phyloP scores from a whole-genome alignment of 2,797 vertebrate species.

The Otolemur crassicaudatus region DNA sequence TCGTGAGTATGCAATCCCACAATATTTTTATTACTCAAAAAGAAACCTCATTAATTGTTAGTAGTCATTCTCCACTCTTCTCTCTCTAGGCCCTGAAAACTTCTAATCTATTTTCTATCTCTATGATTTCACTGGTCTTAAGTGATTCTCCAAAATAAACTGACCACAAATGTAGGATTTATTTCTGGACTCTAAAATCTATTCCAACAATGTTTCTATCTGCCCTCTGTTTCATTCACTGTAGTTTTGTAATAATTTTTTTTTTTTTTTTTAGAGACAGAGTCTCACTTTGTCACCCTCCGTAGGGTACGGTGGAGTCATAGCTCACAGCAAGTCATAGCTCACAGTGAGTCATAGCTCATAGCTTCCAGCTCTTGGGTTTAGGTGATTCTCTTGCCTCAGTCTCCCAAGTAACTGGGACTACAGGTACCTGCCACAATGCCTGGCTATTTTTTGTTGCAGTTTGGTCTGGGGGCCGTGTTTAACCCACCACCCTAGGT shows the following conservation, averaged over 20 bases:
- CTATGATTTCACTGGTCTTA: background rate
- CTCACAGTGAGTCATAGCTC: too few species aligned
- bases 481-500: too few species aligned
- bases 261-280: too few species aligned
- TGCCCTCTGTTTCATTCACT: background rate
- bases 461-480: too few species aligned
- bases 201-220: constrained; percentile 9
- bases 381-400: too few species aligned
- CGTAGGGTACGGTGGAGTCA: too few species aligned
- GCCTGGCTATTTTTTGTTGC: too few species aligned
- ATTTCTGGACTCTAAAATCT: constrained; percentile 31
- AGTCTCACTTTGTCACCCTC: too few species aligned
- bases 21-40: constrained; percentile 9
- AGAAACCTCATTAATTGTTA: background rate
- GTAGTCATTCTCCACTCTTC: background rate
- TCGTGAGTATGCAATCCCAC: background rate
- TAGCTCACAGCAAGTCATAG: too few species aligned
- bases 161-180: background rate
- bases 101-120: background rate
- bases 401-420: too few species aligned
- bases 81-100: background rate
- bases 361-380: too few species aligned
- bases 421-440: too few species aligned
- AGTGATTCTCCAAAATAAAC: background rate
- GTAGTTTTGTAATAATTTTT: background rate